Evolutionary conservation across 2,888 invertebrate genomes (phyloP).

Genomic region (Heliconius charithonia): DNA sequence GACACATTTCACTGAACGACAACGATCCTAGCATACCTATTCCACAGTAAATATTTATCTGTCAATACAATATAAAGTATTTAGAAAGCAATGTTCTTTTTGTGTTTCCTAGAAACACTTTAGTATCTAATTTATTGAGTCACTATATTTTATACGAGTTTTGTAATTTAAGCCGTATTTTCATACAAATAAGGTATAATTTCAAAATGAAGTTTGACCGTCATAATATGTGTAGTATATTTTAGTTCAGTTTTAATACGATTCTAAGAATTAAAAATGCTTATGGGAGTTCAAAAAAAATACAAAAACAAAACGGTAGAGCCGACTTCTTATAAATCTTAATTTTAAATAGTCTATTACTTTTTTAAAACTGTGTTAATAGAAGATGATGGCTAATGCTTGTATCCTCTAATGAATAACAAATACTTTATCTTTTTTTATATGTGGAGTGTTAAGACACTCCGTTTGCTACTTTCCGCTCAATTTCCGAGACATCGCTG

Average conservation of each 20-base stretch:
- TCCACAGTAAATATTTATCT: conserved; percentile 2
- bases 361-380: neutral
- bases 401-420: too few species aligned
- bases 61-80: conserved; percentile 17
- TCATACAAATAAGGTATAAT: neutral
- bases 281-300: conserved; percentile 1
- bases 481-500: neutral
- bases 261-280: conserved; percentile 20
- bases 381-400: too few species aligned
- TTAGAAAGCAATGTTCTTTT: conserved; percentile 19
- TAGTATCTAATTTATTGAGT: conserved; percentile 25
- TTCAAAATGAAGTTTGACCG: neutral
- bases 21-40: neutral
- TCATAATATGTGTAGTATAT: neutral
- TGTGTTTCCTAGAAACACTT: conserved; percentile 26
- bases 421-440: too few species aligned
- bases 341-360: conserved; percentile 7
- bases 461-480: neutral
- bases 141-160: neutral
- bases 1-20: neutral
- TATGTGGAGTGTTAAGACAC: neutral
- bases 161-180: neutral
- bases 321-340: conserved; percentile 2
- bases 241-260: conserved; percentile 6
- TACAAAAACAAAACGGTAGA: conserved; percentile 10